Evolutionary conservation across 2,888 invertebrate species (phyloP).

Genomic region (Melinaea menophilus): DNA sequence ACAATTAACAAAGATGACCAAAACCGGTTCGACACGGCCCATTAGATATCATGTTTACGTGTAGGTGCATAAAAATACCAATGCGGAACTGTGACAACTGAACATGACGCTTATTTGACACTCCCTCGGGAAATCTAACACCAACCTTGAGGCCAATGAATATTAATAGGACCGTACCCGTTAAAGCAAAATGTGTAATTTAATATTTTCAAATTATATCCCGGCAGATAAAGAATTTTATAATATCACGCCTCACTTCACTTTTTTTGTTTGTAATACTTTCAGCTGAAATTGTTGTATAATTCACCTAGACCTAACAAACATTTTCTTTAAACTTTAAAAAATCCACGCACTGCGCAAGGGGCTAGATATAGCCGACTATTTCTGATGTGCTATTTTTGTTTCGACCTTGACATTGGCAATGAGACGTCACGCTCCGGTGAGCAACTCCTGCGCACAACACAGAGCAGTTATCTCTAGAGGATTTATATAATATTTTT

Average conservation of each 20-base stretch:
- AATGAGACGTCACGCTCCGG: constrained; percentile 23
- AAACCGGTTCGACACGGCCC: no score
- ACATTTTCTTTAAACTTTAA: neutral
- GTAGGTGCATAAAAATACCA: no score
- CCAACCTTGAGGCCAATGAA: constrained; percentile 29
- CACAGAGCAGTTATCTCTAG: constrained; percentile 2
- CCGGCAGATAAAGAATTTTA: no score
- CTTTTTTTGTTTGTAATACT: no score
- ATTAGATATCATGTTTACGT: no score
- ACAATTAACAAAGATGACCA: no score
- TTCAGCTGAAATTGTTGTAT: no score
- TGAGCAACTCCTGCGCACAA: constrained; percentile 32
- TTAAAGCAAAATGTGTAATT: constrained; percentile 10
- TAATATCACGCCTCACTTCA: no score
- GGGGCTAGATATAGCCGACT: constrained; percentile 17
- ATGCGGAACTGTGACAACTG: neutral
- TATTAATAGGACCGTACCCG: constrained; percentile 25
- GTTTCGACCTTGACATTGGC: constrained; percentile 35
- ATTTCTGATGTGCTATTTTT: constrained; percentile 32
- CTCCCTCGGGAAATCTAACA: constrained; percentile 28
- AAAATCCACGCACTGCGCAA: constrained; percentile 3
- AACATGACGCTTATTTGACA: constrained; percentile 19
- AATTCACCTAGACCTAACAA: no score
- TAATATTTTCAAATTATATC: no score
- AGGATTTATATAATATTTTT: neutral